Evolutionary conservation across 92 coral and sea anemone genomes (phyloP).

Genomic region (Epizoanthus illoricatus): DNA sequence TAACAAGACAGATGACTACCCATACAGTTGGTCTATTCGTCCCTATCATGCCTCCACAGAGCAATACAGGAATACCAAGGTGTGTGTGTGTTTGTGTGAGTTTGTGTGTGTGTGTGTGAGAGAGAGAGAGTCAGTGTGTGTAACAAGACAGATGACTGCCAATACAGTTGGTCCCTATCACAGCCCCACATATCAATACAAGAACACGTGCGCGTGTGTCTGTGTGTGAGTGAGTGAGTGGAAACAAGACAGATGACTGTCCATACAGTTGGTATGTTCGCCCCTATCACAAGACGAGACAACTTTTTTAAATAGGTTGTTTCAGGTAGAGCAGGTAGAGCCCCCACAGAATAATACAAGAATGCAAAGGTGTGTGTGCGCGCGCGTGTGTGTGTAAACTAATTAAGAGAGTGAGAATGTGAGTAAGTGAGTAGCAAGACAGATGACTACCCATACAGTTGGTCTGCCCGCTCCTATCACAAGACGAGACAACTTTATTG

Average conservation of each 20-base stretch:
- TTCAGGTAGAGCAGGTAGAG: constrained; percentile 5
- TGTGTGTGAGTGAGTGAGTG: too few relatives aligned
- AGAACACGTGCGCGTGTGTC: too few relatives aligned
- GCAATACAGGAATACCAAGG: constrained; percentile 60
- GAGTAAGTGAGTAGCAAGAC: constrained; percentile 20
- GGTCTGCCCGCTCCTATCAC: constrained; percentile 68
- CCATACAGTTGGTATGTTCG: constrained; percentile 81
- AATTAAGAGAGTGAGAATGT: too few relatives aligned
- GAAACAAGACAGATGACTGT: constrained; percentile 65
- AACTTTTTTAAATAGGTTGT: too few relatives aligned
- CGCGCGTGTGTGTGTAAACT: too few relatives aligned
- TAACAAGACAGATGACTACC: constrained; percentile 74
- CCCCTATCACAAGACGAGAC: constrained; percentile 41
- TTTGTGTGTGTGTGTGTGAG: too few relatives aligned
- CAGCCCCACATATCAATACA: too few relatives aligned
- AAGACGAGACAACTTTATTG: too few relatives aligned
- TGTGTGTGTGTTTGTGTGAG: background rate
- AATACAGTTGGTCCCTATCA: background rate
- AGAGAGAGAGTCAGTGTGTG: too few relatives aligned
- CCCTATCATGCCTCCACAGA: constrained; percentile 70
- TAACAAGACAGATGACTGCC: too few relatives aligned
- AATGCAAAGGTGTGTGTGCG: background rate
- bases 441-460: constrained; percentile 81
- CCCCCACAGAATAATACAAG: constrained; percentile 59
- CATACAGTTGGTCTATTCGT: constrained; percentile 77